These are phyloP conservation scores for Ricordea florida DNA, from an alignment of 92 coral and sea anemone genomes.

Conservation along the genomic window DNA sequence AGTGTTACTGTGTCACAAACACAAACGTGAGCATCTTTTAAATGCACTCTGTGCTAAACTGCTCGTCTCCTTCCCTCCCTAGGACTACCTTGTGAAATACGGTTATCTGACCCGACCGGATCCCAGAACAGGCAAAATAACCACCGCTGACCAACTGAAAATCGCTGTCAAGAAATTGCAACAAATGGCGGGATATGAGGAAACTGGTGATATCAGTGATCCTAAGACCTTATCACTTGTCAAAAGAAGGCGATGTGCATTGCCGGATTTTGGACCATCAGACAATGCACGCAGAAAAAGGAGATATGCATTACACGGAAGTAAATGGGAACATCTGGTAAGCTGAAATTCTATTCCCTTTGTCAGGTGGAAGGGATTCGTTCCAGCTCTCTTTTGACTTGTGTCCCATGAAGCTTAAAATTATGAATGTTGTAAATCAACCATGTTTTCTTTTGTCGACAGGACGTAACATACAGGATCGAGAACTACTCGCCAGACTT, in stretches of 20 bases:
- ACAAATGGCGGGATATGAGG: conserved; percentile 69
- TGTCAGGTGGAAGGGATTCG: not conserved
- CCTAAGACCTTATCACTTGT: conserved; percentile 68
- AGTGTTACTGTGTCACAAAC: too few relatives aligned
- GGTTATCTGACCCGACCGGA: conserved; percentile 75
- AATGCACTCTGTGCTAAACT: too few relatives aligned
- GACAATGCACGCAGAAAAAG: conserved; percentile 74
- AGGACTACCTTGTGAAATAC: conserved; percentile 75
- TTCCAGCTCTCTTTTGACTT: not conserved
- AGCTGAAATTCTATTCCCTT: not conserved
- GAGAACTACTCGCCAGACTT: conserved; percentile 66
- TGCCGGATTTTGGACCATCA: conserved; percentile 85
- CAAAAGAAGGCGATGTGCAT: conserved; percentile 71
- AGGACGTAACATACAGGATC: conserved; percentile 70
- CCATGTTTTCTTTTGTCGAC: not conserved
- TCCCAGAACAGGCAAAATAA: conserved; percentile 70
- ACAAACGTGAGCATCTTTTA: too few relatives aligned
- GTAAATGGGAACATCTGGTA: conserved; percentile 81
- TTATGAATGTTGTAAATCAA: not conserved
- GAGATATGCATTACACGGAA: conserved; percentile 82
- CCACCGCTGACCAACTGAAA: conserved; percentile 53
- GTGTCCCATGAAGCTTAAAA: not conserved
- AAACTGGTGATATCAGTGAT: conserved; percentile 70
- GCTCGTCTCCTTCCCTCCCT: not conserved
- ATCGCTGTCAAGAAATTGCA: conserved; percentile 68